A percentile compares a stretch with the other conserved stretches of the same genome.
phyloP scores from a whole-genome alignment of 2,113 vertebrate species.

The Dromiciops gliroides region DNA sequence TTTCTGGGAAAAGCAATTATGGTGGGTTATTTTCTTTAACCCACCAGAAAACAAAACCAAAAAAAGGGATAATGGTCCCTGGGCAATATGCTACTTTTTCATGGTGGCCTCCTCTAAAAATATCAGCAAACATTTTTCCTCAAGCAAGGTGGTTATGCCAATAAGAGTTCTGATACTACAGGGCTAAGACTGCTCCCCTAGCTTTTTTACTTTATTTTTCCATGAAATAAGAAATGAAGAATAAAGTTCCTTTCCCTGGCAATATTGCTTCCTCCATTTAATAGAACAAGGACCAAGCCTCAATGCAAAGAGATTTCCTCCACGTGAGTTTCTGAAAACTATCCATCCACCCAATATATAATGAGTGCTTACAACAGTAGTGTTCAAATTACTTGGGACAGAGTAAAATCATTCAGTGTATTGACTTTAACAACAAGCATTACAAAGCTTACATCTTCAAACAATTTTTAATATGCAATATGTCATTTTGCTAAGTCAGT shows the following conservation, averaged over 20 bases:
- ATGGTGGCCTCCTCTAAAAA: conserved; percentile 12
- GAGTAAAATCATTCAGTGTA: neutral
- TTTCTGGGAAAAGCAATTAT: neutral
- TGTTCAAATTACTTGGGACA: neutral
- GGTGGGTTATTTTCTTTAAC: neutral
- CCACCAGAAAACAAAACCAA: neutral
- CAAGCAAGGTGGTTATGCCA: neutral
- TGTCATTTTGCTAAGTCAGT: neutral
- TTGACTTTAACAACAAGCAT: neutral
- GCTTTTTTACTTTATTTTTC: conserved; percentile 48
- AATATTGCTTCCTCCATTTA: conserved; percentile 21
- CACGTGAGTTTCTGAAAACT: neutral
- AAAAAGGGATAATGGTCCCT: neutral
- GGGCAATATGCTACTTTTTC: conserved; percentile 21
- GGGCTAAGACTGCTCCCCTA: conserved; percentile 4
- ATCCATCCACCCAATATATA: neutral
- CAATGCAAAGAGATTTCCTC: conserved; percentile 24
- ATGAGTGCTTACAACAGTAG: neutral
- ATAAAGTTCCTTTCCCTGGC: neutral
- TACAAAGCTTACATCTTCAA: neutral
- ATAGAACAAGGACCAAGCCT: neutral
- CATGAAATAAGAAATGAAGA: conserved; percentile 37
- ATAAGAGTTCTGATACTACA: conserved; percentile 5
- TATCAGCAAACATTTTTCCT: conserved; percentile 1
- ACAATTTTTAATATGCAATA: neutral